A percentile compares a stretch with the other conserved stretches of the same genome.
phyloP scores from a whole-genome alignment of 2,888 invertebrate genomes.

The Lasioglossum zephyrum region DNA sequence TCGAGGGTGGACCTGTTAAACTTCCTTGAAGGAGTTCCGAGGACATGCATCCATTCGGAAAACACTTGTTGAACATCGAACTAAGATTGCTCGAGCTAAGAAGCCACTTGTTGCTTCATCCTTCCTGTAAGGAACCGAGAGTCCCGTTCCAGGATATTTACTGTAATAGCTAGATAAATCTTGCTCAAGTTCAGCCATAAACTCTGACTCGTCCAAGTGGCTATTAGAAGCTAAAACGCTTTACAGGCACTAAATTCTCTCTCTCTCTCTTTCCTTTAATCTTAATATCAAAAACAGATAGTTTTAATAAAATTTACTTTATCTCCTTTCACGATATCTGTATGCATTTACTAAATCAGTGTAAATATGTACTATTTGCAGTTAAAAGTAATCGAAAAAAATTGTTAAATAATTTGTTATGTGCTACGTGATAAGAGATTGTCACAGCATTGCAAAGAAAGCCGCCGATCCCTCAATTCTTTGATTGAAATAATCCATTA shows the following conservation, averaged over 20 bases:
- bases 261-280: not conserved
- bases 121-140: slow-evolving; percentile 68
- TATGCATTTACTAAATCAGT: not conserved
- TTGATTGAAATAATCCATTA: slow-evolving; percentile 67
- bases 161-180: slow-evolving; percentile 57
- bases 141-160: slow-evolving; percentile 75
- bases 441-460: slow-evolving; percentile 25
- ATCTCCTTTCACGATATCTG: not conserved
- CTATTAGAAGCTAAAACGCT: not conserved
- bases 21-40: slow-evolving; percentile 52
- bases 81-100: slow-evolving; percentile 83
- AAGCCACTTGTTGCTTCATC: slow-evolving; percentile 83
- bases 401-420: not conserved
- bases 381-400: not conserved
- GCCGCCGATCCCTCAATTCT: slow-evolving; percentile 24
- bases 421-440: not conserved
- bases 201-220: not conserved
- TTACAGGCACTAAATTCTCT: not conserved
- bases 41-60: slow-evolving; percentile 63
- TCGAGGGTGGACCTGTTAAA: slow-evolving; percentile 12
- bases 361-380: not conserved
- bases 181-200: slow-evolving; percentile 20
- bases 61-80: slow-evolving; percentile 82
- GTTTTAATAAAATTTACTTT: not conserved
- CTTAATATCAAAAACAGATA: not conserved